A percentile compares a stretch with the other conserved stretches of the same genome.
phyloP scores from a whole-genome alignment of 2,888 invertebrate species.

The Ennomos erosarius region DNA sequence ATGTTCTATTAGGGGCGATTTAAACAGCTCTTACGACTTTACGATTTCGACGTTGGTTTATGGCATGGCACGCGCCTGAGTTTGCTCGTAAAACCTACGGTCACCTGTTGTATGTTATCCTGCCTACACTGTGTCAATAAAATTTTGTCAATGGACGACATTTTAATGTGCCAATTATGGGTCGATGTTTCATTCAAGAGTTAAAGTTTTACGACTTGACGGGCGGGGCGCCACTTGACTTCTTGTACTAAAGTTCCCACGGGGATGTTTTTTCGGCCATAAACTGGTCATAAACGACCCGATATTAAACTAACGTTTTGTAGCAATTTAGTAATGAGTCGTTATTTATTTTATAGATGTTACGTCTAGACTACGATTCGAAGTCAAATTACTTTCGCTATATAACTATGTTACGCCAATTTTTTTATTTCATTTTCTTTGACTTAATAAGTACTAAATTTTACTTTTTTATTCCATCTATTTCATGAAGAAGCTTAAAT shows the following conservation, averaged over 20 bases:
- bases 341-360: conserved; percentile 22
- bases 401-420: background rate
- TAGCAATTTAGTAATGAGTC: conserved; percentile 23
- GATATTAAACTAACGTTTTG: conserved; percentile 24
- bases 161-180: conserved; percentile 77
- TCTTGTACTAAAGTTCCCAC: conserved; percentile 43
- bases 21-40: conserved; percentile 72
- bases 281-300: conserved; percentile 36
- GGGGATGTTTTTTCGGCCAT: conserved; percentile 40
- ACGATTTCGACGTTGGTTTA: conserved; percentile 72
- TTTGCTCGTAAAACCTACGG: conserved; percentile 77
- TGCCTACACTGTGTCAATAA: conserved; percentile 71
- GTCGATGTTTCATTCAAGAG: conserved; percentile 69
- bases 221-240: conserved; percentile 48
- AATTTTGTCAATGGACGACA: conserved; percentile 74
- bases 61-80: conserved; percentile 66
- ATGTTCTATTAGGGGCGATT: conserved; percentile 74
- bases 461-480: too few relatives aligned
- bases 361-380: conserved; percentile 8
- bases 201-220: conserved; percentile 59
- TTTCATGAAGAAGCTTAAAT: background rate
- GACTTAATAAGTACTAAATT: too few relatives aligned
- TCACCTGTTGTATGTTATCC: conserved; percentile 78
- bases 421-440: too few relatives aligned
- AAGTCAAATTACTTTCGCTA: conserved; percentile 5